These are phyloP conservation scores for Archegozetes longisetosus DNA, from an alignment of 1,140 invertebrate genomes.

Conservation along the genomic window DNA sequence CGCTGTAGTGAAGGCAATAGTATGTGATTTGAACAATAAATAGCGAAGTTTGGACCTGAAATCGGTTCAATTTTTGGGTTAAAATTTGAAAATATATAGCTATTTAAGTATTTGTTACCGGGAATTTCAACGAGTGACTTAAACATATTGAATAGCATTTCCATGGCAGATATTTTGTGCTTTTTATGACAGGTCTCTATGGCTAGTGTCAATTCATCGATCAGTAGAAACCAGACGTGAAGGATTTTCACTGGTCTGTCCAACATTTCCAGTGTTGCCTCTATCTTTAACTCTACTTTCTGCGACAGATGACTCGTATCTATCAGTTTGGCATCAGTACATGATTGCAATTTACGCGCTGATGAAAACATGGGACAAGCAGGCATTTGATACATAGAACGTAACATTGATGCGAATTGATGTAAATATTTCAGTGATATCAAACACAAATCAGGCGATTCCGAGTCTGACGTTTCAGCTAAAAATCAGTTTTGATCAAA, in stretches of 20 bases:
- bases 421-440: conserved; percentile 70
- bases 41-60: conserved; percentile 51
- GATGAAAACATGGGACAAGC: conserved; percentile 82
- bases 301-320: not conserved
- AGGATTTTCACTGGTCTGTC: conserved; percentile 67
- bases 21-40: conserved; percentile 77
- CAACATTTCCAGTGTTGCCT: conserved; percentile 31
- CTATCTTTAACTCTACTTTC: not conserved
- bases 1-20: conserved; percentile 73
- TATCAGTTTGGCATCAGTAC: conserved; percentile 1
- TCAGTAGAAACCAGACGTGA: conserved; percentile 72
- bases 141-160: conserved; percentile 66
- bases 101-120: not conserved
- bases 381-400: conserved; percentile 85
- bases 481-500: no score
- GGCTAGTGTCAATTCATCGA: conserved; percentile 72
- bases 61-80: not conserved
- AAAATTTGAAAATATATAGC: not conserved
- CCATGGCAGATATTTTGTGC: conserved; percentile 68
- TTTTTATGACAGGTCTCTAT: conserved; percentile 53
- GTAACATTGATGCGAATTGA: conserved; percentile 64
- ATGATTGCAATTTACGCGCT: conserved; percentile 40
- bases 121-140: conserved; percentile 52
- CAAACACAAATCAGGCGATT: conserved; percentile 47
- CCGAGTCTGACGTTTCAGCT: no score